These are phyloP conservation scores for Mesorhabditis sp. DNA, from an alignment of 2,888 invertebrate species.

Conservation along the genomic window DNA sequence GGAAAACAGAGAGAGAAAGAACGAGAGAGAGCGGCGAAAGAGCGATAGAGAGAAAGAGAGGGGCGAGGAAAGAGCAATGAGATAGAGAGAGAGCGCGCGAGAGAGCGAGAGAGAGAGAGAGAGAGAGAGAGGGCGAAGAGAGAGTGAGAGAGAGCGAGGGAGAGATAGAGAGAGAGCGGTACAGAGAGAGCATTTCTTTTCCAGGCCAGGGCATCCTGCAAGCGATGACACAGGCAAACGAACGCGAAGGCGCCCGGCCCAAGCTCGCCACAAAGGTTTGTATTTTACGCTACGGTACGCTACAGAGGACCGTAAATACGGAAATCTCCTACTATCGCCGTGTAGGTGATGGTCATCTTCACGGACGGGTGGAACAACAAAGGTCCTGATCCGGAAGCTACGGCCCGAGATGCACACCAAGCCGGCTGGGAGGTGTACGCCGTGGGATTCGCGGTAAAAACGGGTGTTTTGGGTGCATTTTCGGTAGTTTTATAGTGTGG, in stretches of 20 bases:
- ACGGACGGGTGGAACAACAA: constrained; percentile 56
- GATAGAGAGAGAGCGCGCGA: no score
- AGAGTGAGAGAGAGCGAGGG: no score
- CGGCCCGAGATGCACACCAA: constrained; percentile 36
- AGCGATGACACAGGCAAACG: constrained; percentile 45
- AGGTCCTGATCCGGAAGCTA: constrained; percentile 45
- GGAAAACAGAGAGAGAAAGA: no score
- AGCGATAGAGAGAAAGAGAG: no score
- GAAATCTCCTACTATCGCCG: not conserved
- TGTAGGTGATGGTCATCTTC: constrained; percentile 51
- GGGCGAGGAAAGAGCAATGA: no score
- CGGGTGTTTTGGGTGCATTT: constrained; percentile 5
- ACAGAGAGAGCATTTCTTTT: not conserved
- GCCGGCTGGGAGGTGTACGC: constrained; percentile 49
- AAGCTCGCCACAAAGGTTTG: constrained; percentile 47
- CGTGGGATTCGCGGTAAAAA: constrained; percentile 39
- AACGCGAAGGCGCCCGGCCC: constrained; percentile 50
- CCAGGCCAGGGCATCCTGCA: constrained; percentile 50
- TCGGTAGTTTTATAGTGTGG: constrained; percentile 10
- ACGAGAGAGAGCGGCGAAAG: no score
- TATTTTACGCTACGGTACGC: not conserved
- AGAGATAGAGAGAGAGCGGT: no score
- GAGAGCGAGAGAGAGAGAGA: no score
- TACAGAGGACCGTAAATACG: not conserved
- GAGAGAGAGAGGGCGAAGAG: no score